A percentile compares a stretch with the other conserved stretches of the same genome.
Conservation (phyloP, 2,888 invertebrate species). For the Sceliomorpha sp. region DNA sequence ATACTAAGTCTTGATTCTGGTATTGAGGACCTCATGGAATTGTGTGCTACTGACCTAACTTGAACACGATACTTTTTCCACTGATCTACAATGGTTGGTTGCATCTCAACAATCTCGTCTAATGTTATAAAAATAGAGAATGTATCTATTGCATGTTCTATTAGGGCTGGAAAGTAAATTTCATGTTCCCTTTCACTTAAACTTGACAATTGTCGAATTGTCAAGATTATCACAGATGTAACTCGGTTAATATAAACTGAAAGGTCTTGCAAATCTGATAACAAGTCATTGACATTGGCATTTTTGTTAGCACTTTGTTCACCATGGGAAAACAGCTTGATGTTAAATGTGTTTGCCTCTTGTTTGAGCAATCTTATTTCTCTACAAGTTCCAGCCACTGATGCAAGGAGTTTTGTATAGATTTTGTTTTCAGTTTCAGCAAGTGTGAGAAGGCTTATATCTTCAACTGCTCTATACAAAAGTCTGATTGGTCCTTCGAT, state of each 20-base stretch:
- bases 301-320: conserved; percentile 78
- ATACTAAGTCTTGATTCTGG: conserved; percentile 84
- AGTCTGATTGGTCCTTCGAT: conserved; percentile 74
- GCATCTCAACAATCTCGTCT: conserved; percentile 85
- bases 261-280: conserved; percentile 73
- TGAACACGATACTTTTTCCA: conserved; percentile 90
- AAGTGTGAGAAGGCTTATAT: conserved; percentile 85
- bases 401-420: conserved; percentile 89
- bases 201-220: conserved; percentile 70
- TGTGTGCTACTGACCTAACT: conserved; percentile 85
- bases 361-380: conserved; percentile 87
- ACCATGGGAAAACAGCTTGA: conserved; percentile 77
- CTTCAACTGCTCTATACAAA: conserved; percentile 83
- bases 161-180: conserved; percentile 75
- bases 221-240: conserved; percentile 66
- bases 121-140: conserved; percentile 85
- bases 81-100: conserved; percentile 84
- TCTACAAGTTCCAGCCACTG: conserved; percentile 88
- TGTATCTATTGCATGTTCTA: conserved; percentile 85
- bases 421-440: conserved; percentile 91
- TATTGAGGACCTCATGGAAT: conserved; percentile 84
- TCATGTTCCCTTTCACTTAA: conserved; percentile 67
- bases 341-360: conserved; percentile 85
- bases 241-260: conserved; percentile 70
- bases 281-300: conserved; percentile 64